A percentile compares a stretch with the other conserved stretches of the same genome.
Evolutionary conservation across 2,113 vertebrate genomes (phyloP).

Genomic region (Solenodon paradoxus): DNA sequence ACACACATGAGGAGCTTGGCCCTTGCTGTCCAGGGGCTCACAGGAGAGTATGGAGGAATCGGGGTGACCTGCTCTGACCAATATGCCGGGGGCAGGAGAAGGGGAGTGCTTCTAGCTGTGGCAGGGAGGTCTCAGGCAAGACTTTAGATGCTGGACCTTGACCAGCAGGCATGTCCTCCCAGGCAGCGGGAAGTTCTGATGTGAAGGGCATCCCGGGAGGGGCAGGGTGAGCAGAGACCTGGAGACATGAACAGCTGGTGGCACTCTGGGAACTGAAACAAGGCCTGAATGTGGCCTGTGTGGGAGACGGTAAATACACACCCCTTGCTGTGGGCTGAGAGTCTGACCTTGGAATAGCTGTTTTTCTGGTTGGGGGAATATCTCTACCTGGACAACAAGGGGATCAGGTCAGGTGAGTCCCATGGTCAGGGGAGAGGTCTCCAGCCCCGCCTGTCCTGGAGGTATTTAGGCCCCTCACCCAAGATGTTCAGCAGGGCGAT

Average conservation of each 20-base stretch:
- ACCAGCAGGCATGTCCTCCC: background rate
- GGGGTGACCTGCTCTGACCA: background rate
- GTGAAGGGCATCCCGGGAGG: background rate
- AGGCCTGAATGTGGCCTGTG: rapidly evolving
- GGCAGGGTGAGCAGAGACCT: background rate
- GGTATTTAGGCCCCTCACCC: background rate
- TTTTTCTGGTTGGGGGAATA: background rate
- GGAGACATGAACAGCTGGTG: background rate
- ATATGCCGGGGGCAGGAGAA: background rate
- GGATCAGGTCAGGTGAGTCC: conserved; percentile 4
- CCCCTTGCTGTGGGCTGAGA: background rate
- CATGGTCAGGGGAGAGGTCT: background rate
- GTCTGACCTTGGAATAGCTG: conserved; percentile 49
- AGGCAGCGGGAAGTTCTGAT: background rate
- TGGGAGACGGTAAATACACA: background rate
- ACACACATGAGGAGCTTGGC: rapidly evolving
- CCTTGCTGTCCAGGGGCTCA: background rate
- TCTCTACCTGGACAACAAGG: conserved; percentile 7
- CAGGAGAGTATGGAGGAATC: background rate
- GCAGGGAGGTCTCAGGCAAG: background rate
- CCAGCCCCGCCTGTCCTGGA: background rate
- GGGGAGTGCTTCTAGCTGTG: background rate
- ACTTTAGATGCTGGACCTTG: background rate
- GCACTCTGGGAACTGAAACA: background rate
- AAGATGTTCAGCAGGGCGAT: background rate